phyloP scores from a whole-genome alignment of 1,140 invertebrate genomes.

The Nasonia vitripennis region DNA sequence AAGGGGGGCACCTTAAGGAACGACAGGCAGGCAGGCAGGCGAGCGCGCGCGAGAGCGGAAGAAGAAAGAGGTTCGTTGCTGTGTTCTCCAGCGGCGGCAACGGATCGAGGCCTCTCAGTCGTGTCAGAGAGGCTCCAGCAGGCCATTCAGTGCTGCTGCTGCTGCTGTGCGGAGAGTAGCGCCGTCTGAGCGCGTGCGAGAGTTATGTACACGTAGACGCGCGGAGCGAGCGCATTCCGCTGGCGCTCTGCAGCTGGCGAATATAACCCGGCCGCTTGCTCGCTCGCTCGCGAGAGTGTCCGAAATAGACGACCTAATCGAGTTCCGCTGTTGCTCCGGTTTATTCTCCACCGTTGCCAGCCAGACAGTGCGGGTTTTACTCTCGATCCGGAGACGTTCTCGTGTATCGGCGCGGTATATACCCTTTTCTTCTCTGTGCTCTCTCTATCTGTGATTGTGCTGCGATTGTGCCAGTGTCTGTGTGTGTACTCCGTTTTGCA shows the following conservation, averaged over 20 bases:
- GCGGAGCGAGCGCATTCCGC: neutral
- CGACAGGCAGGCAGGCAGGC: neutral
- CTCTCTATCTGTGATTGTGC: neutral
- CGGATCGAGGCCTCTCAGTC: conserved; percentile 9
- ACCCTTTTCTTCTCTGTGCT: neutral
- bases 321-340: neutral
- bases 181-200: neutral
- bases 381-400: no score
- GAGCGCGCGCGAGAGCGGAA: neutral
- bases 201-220: conserved; percentile 1
- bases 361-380: no score
- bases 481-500: neutral
- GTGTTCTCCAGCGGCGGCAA: conserved; percentile 2
- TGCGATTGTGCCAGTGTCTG: neutral
- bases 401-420: no score
- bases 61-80: neutral
- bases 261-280: neutral
- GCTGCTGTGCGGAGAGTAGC: neutral
- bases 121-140: conserved; percentile 25
- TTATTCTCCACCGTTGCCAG: no score
- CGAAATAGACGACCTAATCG: conserved; percentile 25
- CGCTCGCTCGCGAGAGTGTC: neutral
- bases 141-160: conserved; percentile 13
- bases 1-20: neutral
- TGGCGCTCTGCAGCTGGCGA: neutral